Evolutionary conservation across 2,888 invertebrate species (phyloP).

Genomic region (Cenopis cana): DNA sequence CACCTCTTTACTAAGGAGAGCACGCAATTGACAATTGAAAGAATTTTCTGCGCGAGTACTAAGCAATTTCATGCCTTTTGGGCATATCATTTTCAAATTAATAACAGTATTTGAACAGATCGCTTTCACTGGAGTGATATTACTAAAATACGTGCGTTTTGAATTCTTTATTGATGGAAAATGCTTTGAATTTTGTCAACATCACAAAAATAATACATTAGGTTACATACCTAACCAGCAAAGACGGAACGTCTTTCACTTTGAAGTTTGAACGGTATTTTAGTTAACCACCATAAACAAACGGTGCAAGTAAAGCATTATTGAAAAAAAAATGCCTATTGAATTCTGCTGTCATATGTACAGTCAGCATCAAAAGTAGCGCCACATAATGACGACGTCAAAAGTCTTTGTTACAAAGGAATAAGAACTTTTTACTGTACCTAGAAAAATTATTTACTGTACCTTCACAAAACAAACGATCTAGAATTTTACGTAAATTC

Average conservation of each 20-base stretch:
- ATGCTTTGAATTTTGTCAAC: not conserved
- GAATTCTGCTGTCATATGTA: not conserved
- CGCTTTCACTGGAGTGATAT: constrained; percentile 59
- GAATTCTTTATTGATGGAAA: not conserved
- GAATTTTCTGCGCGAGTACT: constrained; percentile 54
- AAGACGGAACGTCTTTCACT: not conserved
- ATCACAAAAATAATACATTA: not conserved
- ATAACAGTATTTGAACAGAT: constrained; percentile 53
- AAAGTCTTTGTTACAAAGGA: too few relatives aligned
- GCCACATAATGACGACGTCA: too few relatives aligned
- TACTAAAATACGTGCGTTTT: constrained; percentile 11
- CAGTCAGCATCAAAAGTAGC: too few relatives aligned
- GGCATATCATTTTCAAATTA: constrained; percentile 54
- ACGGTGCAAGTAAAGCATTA: not conserved
- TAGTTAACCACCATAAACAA: too few relatives aligned
- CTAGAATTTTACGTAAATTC: not conserved
- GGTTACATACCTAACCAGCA: not conserved
- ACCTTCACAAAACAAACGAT: too few relatives aligned
- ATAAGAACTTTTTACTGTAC: too few relatives aligned
- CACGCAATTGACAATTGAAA: constrained; percentile 49
- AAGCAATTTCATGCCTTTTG: constrained; percentile 67
- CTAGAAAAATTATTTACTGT: too few relatives aligned
- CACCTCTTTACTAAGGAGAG: constrained; percentile 3
- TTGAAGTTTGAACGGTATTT: too few relatives aligned
- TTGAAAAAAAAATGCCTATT: not conserved